phyloP scores from a whole-genome alignment of 92 coral and sea anemone species.

The Umimayanthus chanpuru region DNA sequence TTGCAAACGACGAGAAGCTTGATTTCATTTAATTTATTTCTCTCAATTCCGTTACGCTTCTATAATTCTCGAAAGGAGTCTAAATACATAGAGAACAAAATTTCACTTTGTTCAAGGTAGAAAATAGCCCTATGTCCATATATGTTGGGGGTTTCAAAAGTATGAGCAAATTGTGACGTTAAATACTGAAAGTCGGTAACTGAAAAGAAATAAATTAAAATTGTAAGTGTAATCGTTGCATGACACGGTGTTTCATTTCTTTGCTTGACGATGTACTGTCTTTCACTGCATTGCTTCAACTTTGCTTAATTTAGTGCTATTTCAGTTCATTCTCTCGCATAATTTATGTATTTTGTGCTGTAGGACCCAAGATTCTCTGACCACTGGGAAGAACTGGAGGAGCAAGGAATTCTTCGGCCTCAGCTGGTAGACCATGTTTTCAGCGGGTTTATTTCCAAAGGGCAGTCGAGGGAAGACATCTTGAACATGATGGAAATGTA shows the following conservation, averaged over 20 bases:
- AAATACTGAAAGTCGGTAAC: neutral
- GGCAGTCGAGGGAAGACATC: constrained; percentile 40
- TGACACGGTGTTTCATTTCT: no score
- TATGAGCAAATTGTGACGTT: no score
- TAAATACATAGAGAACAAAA: no score
- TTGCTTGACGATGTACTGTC: no score
- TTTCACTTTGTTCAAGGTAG: no score
- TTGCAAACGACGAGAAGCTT: no score
- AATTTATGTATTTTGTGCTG: neutral
- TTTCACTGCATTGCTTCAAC: no score
- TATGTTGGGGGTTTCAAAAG: neutral
- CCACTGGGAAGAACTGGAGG: constrained; percentile 75
- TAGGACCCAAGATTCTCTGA: constrained; percentile 76
- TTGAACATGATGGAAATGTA: constrained; percentile 44
- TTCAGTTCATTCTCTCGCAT: neutral
- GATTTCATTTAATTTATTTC: neutral
- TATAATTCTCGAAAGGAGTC: no score
- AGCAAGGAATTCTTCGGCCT: constrained; percentile 40
- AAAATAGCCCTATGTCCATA: neutral
- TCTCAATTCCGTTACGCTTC: neutral
- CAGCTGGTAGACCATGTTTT: constrained; percentile 45
- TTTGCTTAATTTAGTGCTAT: no score
- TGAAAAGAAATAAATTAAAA: no score
- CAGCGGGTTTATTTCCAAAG: constrained; percentile 47
- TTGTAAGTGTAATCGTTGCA: no score